Base-by-base conservation (phyloP, 2,888 invertebrate genomes). In the Oxyscelio sp. region DNA sequence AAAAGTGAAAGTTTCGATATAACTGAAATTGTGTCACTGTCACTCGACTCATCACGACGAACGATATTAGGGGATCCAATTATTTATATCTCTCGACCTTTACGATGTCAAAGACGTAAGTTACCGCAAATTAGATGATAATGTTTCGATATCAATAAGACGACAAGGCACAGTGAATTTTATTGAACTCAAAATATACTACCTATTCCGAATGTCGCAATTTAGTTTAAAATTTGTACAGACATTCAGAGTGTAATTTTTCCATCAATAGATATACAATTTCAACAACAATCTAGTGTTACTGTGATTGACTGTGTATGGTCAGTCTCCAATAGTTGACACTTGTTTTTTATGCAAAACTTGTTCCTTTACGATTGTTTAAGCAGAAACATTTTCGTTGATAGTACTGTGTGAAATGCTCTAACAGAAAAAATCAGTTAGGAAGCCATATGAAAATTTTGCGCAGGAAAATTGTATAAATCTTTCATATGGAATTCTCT, bases 241-340 rank as follows among this genome's bases (percentile, higher is more conserved):
- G 17, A 45, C 11, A 45, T 45, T 43, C 15, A 24, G 27, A 61
- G 27, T 50, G n/a, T 61, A 45, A 43, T n/a, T 61, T 61, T 43
- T 61, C 61, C 61, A 43, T 50, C 22, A 11, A 22, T 50, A 50
- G 2, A 19, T 27, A 38, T 58, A 21, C 38, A 58, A 38, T 21
- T 38, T 15, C 34, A 21, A 58, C 1, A 38, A 61, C 34, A 50
- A 50, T 0, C 19, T 65, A 65, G 50, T 52, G 40, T 54, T 54
- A 66, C 40, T 54, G 66, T 27, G 66, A 66, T 40, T 66, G 66
- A 66, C 40, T 52, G 40, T 40, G 66, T 66, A 54, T 54, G 54
- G 52, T 66, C 40, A 40, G 54, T 66, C 66, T 22, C 50, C 13
- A 17, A 66, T 34, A 17, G 17, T 38, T 22, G 48, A 31, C 52